Base-by-base conservation (phyloP, 2,888 invertebrate genomes). In the Biston betularia region DNA sequence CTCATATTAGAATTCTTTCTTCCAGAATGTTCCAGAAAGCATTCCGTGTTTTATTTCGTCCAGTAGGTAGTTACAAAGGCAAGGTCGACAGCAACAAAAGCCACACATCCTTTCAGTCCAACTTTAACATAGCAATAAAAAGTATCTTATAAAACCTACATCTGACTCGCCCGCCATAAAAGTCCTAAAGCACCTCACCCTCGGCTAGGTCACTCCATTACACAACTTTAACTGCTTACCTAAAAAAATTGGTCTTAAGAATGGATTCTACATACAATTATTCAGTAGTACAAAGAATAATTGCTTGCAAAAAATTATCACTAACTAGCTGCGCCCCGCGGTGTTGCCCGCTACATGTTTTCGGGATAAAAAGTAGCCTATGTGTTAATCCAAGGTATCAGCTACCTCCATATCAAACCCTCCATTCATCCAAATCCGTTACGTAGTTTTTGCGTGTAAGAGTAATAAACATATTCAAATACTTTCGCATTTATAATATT, bases 211-310 rank as follows among this genome's bases (percentile, higher is more conserved):
- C 71, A 68, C 61, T 49, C 72, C 63, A 56, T 68, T 69, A 55
- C 62, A 58, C 62, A 55, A 66, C 45, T 71, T 70, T 71, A 73
- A 73, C 73, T 68, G 67, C 69, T 64, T 49, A 10, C 15, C 15
- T 52, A 67, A 71, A 70, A 72, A 57, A 55, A n/a, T n/a, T 33
- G 14, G 65, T 0, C 38, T 62, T 57, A 48, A 15, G 53, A 59
- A 48, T 12, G 10, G 11, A 12, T 15, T 24, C 5, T 5, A 5
- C 5, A 24, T 11, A 15, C 2, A 1, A 50, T 38, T 54, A 58
- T 59, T 55, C 62, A n/a, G 53, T 50, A 54, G 6, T 10, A 12
- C 6, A 42, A 12, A 42, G 12, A 42, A 45, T 14, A 14, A 3
- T 10, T 10, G 42, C 8, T 6, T 42, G 2, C 2, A 42, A 8